Conservation (phyloP, 1,140 invertebrate species). For the Calliphora vicina region DNA sequence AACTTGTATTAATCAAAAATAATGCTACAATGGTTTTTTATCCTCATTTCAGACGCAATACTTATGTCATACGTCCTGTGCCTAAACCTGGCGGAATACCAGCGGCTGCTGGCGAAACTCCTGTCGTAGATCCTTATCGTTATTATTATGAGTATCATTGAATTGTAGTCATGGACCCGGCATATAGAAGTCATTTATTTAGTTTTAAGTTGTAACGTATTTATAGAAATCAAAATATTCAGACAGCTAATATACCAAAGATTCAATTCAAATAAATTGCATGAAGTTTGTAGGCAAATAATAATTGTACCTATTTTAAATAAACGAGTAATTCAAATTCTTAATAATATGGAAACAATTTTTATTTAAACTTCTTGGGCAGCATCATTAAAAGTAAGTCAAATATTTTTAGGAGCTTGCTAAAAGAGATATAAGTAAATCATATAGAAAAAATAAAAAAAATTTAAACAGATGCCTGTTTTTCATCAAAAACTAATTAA, state of each 20-base stretch:
- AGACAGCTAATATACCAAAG: slow-evolving; percentile 41
- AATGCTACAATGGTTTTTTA: slow-evolving; percentile 47
- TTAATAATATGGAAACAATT: too few species aligned
- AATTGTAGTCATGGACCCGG: slow-evolving; percentile 6
- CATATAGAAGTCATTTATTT: neutral
- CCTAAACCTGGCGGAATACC: slow-evolving; percentile 53
- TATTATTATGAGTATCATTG: slow-evolving; percentile 66
- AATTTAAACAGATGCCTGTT: too few species aligned
- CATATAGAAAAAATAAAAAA: too few species aligned
- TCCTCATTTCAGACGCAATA: slow-evolving; percentile 66
- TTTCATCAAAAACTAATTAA: too few species aligned
- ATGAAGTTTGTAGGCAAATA: neutral
- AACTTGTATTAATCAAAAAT: neutral
- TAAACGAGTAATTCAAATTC: neutral
- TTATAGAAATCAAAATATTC: slow-evolving; percentile 1
- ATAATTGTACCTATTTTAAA: slow-evolving; percentile 18
- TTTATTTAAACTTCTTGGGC: too few species aligned
- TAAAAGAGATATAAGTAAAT: too few species aligned
- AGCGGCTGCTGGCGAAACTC: slow-evolving; percentile 53
- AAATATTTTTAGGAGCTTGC: too few species aligned
- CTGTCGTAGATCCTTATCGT: slow-evolving; percentile 66
- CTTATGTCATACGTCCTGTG: slow-evolving; percentile 69
- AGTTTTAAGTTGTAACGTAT: slow-evolving; percentile 10
- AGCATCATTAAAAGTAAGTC: too few species aligned
- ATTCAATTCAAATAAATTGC: neutral